Base-by-base conservation (phyloP, 2,113 vertebrate species). In the Trogon surrucura region DNA sequence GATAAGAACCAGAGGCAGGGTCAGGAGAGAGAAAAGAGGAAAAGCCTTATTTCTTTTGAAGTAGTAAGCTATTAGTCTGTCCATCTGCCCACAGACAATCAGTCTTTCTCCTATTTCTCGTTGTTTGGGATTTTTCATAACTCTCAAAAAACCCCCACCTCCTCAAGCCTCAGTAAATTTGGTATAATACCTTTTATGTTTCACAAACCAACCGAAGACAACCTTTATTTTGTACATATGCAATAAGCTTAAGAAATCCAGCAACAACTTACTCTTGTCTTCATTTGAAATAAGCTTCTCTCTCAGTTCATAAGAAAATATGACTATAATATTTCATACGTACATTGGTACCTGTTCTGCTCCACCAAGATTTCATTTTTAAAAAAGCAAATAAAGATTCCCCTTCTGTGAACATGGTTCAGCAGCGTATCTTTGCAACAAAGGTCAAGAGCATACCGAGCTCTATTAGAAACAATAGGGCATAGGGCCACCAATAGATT, bases 41-140 rank as follows among this genome's bases (percentile, higher is more conserved):
- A 92, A 95, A 92, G 50, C 29, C 18, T 67, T 61, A 34, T 30
- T 91, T 85, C n/a, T 93, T 85, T 77, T 65, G 29, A 77, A 94
- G 57, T 17, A 77, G 29, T 11, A 85, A 88, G 41, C 23, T 61
- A 44, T n/a, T 77, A 88, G 57, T 38, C 57, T 57, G 73, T 9
- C 44, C 32, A 51, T 72, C 48, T 87, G 61, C 38, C 20, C 34
- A 75, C 0, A 5, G 25, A 87, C 32, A 61, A 86, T 57, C 41
- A 29, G 10, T 19, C 51, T 71, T 82, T 74, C 66, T 89, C 36
- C 13, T 38, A 5, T 41, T 87, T 87, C 75, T 73, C 36, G 21
- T 44, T 62, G 44, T 23, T 90, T 27, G 18, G 8, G 3, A 5
- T 61, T 82, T 72, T 57, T 54, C 16, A 8, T 22, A 85, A 48